Evolutionary conservation across 2,113 vertebrate genomes (phyloP), one percentile per base, ranked within the genome.

Genomic region (Ctenomys sociabilis): DNA sequence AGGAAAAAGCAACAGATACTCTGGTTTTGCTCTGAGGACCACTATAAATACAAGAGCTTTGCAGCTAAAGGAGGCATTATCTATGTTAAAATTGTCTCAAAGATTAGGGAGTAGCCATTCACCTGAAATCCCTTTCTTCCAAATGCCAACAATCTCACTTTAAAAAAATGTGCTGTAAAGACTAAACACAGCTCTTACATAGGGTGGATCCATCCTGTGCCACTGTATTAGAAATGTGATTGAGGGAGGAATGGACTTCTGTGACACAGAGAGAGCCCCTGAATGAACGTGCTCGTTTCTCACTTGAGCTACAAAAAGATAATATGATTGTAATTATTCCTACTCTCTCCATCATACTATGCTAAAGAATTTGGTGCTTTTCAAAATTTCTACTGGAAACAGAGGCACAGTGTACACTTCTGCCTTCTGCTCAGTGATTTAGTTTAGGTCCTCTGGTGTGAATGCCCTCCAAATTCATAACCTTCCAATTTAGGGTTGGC

Each of bases 401-500:
- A 49, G n/a, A 77, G 13, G 21, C 61, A 14, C 2, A 28, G 5
- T 59, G n/a, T 82, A 43, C 14, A 49, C 12, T 63, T 57, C 73
- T 80, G 17, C 7, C 49, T 88, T 64, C 52, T 64, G 85, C 45
- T 13, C 63, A 91, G 57, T 49, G 77, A 43, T 22, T 94, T 90
- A 26, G 61, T 37, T 85, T n/a, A 95, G 64, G 0, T 91, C 26
- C 10, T 96, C 5, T 7, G 63, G 59, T 66, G 37, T n/a, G 85
- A 92, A 35, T 2, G 45, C 43, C 9, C 77, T 88, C 68, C 61
- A 37, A 85, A 92, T 87, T 92, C 73, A 61, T 83, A 45, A 66
- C 68, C 95, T 96, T 35, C 57, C 66, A 81, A 78, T 97, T 91
- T 83, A 66, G 64, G 96, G 45, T 87, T 49, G 96, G 96, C 97